Base-by-base conservation (phyloP, 2,888 invertebrate genomes). In the Tuberolachnus salignus region DNA sequence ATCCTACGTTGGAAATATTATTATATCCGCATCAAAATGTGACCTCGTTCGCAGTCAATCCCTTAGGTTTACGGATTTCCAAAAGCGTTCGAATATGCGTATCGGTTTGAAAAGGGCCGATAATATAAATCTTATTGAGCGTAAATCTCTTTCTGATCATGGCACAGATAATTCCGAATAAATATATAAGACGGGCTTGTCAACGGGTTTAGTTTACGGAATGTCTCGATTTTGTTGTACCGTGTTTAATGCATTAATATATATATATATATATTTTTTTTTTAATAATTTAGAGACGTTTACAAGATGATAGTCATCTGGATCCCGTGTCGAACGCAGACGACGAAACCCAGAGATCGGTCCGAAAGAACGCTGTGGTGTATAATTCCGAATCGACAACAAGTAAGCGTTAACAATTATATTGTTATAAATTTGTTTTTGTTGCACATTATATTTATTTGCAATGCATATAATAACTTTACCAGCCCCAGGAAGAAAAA, bases 281-380 rank as follows among this genome's bases (percentile, higher is more conserved):
- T 34, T 34, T 34, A 34, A 4, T 34, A 34, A 34, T 64, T 57
- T 49, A 75, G 75, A 67, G 49, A 66, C 67, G 19, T 21, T 66
- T 57, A 34, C 49, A 42, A 11, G 78, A 59, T 9, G 78, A 78
- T 59, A 69, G 51, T n/a, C 21, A n/a, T 13, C 34, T 78, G 21
- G 59, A 78, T 78, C 78, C 78, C 16, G 23, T 78, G 16, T 69
- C 21, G 11, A 78, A 69, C 8, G 6, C 69, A 59, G 51, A 69
- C 51, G 59, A 78, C 23, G 78, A 78, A 61, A 67, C 61, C 21
- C 78, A 78, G 16, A 67, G 78, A 13, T 78, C 78, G 16, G 42
- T 78, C 51, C 53, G 78, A 42, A 78, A 78, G 59, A 69, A 49
- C 10, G 78, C 69, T 46, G 69, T 49, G 16, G 1, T 46, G 16